These are phyloP conservation scores for Tetramorium alpestre DNA, from an alignment of 1,140 invertebrate species.

Conservation along the genomic window DNA sequence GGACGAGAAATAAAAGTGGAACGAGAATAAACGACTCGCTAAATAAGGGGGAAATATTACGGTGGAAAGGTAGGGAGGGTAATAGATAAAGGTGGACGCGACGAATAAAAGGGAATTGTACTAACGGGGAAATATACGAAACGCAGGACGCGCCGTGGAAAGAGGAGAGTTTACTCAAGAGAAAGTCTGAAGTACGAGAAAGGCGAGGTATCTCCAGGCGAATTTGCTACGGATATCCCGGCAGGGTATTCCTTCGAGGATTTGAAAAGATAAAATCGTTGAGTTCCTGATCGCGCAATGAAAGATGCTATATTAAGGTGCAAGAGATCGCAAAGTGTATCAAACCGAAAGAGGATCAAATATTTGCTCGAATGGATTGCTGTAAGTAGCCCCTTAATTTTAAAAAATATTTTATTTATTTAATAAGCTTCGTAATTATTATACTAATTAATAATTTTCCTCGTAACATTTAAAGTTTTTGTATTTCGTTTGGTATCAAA, in stretches of 20 bases:
- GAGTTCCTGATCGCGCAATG: slow-evolving; percentile 8
- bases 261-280: slow-evolving; percentile 42
- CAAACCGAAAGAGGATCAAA: not conserved
- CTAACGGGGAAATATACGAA: slow-evolving; percentile 57
- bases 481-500: not conserved
- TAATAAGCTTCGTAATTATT: not conserved
- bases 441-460: not conserved
- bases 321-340: not conserved
- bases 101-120: slow-evolving; percentile 50
- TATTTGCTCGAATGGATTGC: slow-evolving; percentile 12
- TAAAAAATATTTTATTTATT: not conserved
- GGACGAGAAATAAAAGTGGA: slow-evolving; percentile 44
- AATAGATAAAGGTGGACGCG: slow-evolving; percentile 58
- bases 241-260: slow-evolving; percentile 26
- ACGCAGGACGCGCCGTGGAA: slow-evolving; percentile 7
- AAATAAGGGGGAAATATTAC: slow-evolving; percentile 56
- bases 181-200: slow-evolving; percentile 18
- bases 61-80: slow-evolving; percentile 1
- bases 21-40: slow-evolving; percentile 57
- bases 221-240: slow-evolving; percentile 38
- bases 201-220: slow-evolving; percentile 19
- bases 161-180: slow-evolving; percentile 25
- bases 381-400: not conserved
- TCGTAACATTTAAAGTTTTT: not conserved
- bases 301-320: slow-evolving; percentile 14